Conservation (phyloP, 2,888 invertebrate genomes). For the Conistra vaccinii region DNA sequence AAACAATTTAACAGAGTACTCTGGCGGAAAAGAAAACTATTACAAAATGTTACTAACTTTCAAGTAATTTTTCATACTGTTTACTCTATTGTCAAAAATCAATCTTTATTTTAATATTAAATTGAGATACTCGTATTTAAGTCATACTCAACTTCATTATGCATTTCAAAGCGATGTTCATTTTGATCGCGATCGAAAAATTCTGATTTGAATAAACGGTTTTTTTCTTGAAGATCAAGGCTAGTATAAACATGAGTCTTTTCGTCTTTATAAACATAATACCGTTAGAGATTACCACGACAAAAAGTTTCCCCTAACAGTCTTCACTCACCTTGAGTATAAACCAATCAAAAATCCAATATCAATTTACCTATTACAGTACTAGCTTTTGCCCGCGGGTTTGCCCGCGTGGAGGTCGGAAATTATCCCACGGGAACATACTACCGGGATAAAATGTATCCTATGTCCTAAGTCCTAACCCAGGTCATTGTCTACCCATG, state of each 20-base stretch:
- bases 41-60: background rate
- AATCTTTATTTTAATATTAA: background rate
- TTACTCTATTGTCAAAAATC: background rate
- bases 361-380: too few species aligned
- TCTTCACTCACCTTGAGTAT: slow-evolving; percentile 9
- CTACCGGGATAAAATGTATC: too few species aligned
- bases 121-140: background rate
- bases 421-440: too few species aligned
- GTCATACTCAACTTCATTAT: slow-evolving; percentile 5
- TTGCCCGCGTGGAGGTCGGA: too few species aligned
- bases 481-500: too few species aligned
- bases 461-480: too few species aligned
- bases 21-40: slow-evolving; percentile 24
- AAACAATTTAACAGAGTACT: slow-evolving; percentile 59
- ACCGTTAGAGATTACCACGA: background rate
- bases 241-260: slow-evolving; percentile 21
- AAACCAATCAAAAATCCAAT: slow-evolving; percentile 1
- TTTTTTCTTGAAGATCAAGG: slow-evolving; percentile 26
- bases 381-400: too few species aligned
- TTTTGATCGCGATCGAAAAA: slow-evolving; percentile 21
- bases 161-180: slow-evolving; percentile 9
- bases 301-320: background rate
- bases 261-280: slow-evolving; percentile 18
- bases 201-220: slow-evolving; percentile 40
- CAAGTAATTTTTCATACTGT: background rate